Evolutionary conservation across 2,888 invertebrate species (phyloP).

Genomic region (Dusona sp.): DNA sequence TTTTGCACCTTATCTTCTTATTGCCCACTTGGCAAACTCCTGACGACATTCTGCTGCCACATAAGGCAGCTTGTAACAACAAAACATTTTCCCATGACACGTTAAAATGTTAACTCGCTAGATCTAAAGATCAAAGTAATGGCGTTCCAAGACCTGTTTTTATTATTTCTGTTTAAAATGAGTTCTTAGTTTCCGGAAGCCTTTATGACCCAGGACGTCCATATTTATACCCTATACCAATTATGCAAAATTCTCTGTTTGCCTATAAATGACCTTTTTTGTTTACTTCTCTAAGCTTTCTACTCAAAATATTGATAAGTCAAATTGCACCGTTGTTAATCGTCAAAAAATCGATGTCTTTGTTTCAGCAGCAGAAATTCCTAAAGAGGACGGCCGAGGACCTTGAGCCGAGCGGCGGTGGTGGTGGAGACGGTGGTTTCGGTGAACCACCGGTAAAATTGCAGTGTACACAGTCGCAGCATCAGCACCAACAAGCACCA

Average conservation of each 20-base stretch:
- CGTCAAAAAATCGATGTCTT: conserved; percentile 64
- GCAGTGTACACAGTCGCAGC: conserved; percentile 87
- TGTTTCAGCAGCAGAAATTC: conserved; percentile 93
- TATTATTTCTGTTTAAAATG: background rate
- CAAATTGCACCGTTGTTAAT: conserved; percentile 51
- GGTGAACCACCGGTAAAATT: conserved; percentile 93
- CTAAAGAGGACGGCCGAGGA: conserved; percentile 90
- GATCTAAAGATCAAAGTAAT: background rate
- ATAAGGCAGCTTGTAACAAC: conserved; percentile 31
- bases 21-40: conserved; percentile 5
- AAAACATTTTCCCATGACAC: conserved; percentile 7
- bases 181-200: background rate
- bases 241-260: background rate
- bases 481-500: conserved; percentile 81
- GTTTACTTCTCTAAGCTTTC: background rate
- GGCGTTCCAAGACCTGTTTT: background rate
- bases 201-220: background rate
- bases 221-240: background rate
- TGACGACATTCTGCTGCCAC: conserved; percentile 29
- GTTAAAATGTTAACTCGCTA: background rate
- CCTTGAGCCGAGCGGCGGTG: conserved; percentile 86
- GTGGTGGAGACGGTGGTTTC: conserved; percentile 85
- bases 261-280: background rate
- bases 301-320: background rate
- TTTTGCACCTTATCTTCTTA: conserved; percentile 37